These are phyloP conservation scores for Chondrosia reniformis DNA, from an alignment of 37 sponge, comb jelly and placozoan species.

Conservation along the genomic window DNA sequence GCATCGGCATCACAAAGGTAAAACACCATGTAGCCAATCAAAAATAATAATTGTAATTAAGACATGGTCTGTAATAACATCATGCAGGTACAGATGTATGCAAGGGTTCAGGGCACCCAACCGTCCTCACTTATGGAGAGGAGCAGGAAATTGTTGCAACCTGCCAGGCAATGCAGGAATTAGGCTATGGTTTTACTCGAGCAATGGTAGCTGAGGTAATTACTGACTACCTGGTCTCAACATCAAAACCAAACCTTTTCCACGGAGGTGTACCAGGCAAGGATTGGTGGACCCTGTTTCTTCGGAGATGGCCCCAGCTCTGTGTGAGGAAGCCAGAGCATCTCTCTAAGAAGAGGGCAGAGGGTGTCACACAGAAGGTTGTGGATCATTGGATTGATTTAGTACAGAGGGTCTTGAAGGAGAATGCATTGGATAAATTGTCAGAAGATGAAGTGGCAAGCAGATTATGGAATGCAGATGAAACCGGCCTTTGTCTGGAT, in stretches of 20 bases:
- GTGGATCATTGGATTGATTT: conserved; percentile 1
- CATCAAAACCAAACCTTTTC: conserved; percentile 27
- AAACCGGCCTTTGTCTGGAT: conserved; percentile 47
- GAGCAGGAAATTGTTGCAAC: conserved; percentile 47
- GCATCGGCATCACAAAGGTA: not conserved
- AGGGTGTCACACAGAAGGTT: not conserved
- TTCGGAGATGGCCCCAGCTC: conserved; percentile 32
- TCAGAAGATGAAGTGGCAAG: conserved; percentile 1
- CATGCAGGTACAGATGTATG: not conserved
- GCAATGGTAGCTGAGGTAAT: conserved; percentile 40
- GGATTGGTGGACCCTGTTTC: conserved; percentile 45
- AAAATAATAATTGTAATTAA: not conserved
- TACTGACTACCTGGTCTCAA: conserved; percentile 23
- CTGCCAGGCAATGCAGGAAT: conserved; percentile 40
- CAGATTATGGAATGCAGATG: conserved; percentile 37
- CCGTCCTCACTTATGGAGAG: conserved; percentile 26
- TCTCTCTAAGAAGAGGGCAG: conserved; percentile 16
- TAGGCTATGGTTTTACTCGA: conserved; percentile 49
- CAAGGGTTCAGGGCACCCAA: conserved; percentile 27
- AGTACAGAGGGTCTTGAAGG: not conserved
- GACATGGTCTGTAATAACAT: not conserved
- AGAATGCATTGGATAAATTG: not conserved
- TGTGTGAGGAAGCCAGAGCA: conserved; percentile 16
- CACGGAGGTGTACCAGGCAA: conserved; percentile 23
- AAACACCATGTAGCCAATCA: not conserved